These are phyloP conservation scores for Amphipyra tragopoginis DNA, from an alignment of 2,888 invertebrate genomes.

Conservation along the genomic window DNA sequence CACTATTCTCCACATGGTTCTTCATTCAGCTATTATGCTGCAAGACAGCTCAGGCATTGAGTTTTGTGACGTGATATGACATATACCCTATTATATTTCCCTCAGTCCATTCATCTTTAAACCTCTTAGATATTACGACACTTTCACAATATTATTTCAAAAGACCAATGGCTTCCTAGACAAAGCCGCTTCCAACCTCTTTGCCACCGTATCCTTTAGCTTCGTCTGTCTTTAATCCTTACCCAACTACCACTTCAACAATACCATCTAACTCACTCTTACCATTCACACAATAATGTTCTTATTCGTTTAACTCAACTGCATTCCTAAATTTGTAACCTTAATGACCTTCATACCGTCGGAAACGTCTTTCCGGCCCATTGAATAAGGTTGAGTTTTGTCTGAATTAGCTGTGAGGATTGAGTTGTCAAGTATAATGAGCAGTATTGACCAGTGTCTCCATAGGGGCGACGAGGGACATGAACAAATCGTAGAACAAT, in stretches of 20 bases:
- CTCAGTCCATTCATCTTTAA: constrained; percentile 33
- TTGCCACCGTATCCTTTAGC: constrained; percentile 50
- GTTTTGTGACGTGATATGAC: no score
- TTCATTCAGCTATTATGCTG: no score
- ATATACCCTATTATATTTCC: constrained; percentile 3
- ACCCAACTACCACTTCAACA: constrained; percentile 9
- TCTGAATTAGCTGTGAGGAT: not conserved
- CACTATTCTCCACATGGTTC: no score
- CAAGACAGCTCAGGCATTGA: no score
- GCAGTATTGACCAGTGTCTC: constrained; percentile 64
- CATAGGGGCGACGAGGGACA: constrained; percentile 64
- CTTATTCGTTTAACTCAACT: not conserved
- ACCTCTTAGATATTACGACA: constrained; percentile 41
- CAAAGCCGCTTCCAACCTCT: constrained; percentile 49
- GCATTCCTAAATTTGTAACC: constrained; percentile 4
- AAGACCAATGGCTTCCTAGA: constrained; percentile 50
- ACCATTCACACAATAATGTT: constrained; percentile 1
- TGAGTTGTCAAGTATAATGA: constrained; percentile 53
- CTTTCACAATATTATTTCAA: constrained; percentile 52
- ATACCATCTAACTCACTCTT: not conserved
- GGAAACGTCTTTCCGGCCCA: not conserved
- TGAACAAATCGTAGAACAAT: constrained; percentile 75
- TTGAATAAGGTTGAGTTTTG: constrained; percentile 27
- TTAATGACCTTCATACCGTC: constrained; percentile 32
- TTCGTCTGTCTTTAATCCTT: constrained; percentile 60